Evolutionary conservation across 1,140 invertebrate genomes (phyloP).

Genomic region (Neuroterus valhalla): DNA sequence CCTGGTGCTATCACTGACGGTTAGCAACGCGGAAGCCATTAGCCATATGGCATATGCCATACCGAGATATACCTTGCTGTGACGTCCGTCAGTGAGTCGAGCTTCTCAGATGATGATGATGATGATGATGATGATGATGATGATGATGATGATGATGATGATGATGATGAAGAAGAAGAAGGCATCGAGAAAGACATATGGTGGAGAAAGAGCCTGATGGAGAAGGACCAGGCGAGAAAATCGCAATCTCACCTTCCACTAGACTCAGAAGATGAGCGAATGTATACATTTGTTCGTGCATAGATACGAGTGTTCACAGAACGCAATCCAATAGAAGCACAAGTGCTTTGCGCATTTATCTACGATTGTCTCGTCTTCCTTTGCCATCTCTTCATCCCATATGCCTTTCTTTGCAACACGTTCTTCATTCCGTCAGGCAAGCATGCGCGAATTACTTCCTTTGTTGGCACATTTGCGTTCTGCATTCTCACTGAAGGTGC

Average conservation of each 20-base stretch:
- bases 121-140: not conserved
- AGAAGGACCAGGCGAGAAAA: not conserved
- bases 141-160: slow-evolving; percentile 1
- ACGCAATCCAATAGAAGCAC: not conserved
- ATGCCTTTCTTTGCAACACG: not conserved
- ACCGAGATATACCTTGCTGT: slow-evolving; percentile 15
- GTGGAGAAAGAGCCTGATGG: not conserved
- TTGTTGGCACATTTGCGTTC: not conserved
- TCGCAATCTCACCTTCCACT: slow-evolving; percentile 6
- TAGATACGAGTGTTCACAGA: not conserved
- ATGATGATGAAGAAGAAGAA: not conserved
- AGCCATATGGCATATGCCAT: slow-evolving; percentile 67
- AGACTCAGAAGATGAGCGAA: not conserved
- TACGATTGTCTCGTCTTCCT: slow-evolving; percentile 5
- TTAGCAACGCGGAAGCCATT: slow-evolving; percentile 68
- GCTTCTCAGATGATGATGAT: slow-evolving; percentile 6
- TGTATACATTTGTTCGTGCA: slow-evolving; percentile 9
- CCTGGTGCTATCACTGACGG: slow-evolving; percentile 61
- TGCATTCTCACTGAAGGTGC: no score
- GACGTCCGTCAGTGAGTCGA: not conserved
- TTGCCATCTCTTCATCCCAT: not conserved
- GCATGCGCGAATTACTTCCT: not conserved
- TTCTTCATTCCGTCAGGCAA: not conserved
- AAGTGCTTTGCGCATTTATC: slow-evolving; percentile 5
- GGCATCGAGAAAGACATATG: not conserved